Base-by-base conservation (phyloP, 2,888 invertebrate species). In the Drosophila anomalata region DNA sequence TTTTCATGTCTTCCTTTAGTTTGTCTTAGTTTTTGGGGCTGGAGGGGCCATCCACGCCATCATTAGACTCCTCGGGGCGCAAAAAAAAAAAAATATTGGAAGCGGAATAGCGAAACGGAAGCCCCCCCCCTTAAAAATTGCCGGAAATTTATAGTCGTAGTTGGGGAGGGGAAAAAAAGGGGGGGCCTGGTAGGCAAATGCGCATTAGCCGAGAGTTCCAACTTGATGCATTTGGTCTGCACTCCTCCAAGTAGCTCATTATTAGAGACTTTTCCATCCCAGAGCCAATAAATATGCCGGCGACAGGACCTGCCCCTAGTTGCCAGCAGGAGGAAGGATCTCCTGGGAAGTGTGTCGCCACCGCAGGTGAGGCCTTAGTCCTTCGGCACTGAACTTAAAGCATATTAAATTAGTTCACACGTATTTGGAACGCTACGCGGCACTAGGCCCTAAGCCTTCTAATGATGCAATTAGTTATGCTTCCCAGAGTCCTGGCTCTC, bases 1-100 rank as follows among this genome's bases (percentile, higher is more conserved):
- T 86, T 83, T 84, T 81, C 88, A 84, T 88, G 88, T 88, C 84
- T 84, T 88, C 84, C 88, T 88, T 88, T 83, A 88, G 84, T 84
- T 84, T 84, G 84, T 88, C 84, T 88, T 79, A 79, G 79, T 75
- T 67, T 57, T 53, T 41, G 17, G 22, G 31, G 52, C 50, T 17
- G 17, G 17, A 17, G 17, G 17, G 17, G 55, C 26, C 26, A 26
- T 46, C 50, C 14, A 20, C 50, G 36, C 67, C 75, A 83, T 83
- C 82, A 83, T 83, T 83, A 84, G 73, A 72, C 72, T 58, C 20
- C 46, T 20, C 50, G 22, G 17, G 17, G 17, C 17, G 1, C 1
- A 17, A 17, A 17, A 17, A 17, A 17, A 17, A 17, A 17, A 1
- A 17, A 1, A 17, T 17, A 17, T 17, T 1, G 17, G 17, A 17